Evolutionary conservation across 2,888 invertebrate species (phyloP).

Genomic region (Tetropium fuscum): DNA sequence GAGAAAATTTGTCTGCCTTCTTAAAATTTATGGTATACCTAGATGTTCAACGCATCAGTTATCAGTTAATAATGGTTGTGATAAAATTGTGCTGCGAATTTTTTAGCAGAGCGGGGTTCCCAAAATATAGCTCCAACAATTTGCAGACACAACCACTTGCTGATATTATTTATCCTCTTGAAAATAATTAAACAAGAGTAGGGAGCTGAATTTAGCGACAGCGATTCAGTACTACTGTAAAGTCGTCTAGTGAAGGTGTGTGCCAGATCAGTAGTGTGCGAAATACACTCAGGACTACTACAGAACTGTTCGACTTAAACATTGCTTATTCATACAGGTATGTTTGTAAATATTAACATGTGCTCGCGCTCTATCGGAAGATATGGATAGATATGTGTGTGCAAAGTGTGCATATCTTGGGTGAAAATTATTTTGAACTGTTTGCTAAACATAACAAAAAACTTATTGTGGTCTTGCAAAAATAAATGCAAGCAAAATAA

Average conservation of each 20-base stretch:
- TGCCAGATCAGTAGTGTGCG: slow-evolving; percentile 8
- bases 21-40: no score
- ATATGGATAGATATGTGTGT: no score
- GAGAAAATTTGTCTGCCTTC: no score
- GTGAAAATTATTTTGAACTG: no score
- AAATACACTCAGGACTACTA: slow-evolving; percentile 6
- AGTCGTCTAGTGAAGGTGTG: slow-evolving; percentile 18
- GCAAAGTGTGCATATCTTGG: no score
- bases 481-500: no score
- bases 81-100: no score
- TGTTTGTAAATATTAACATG: slow-evolving; percentile 24
- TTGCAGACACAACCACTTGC: background rate
- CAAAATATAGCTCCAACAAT: slow-evolving; percentile 2
- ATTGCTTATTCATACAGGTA: slow-evolving; percentile 18
- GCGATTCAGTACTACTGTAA: slow-evolving; percentile 15
- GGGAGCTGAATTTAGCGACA: slow-evolving; percentile 11
- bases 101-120: no score
- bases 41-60: no score
- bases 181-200: slow-evolving; percentile 16
- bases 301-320: slow-evolving; percentile 10
- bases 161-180: slow-evolving; percentile 11
- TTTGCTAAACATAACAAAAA: no score
- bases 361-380: slow-evolving; percentile 5
- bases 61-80: no score
- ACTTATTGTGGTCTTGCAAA: no score